Evolutionary conservation across 2,113 vertebrate genomes (phyloP).

Genomic region (Gorilla gorilla): DNA sequence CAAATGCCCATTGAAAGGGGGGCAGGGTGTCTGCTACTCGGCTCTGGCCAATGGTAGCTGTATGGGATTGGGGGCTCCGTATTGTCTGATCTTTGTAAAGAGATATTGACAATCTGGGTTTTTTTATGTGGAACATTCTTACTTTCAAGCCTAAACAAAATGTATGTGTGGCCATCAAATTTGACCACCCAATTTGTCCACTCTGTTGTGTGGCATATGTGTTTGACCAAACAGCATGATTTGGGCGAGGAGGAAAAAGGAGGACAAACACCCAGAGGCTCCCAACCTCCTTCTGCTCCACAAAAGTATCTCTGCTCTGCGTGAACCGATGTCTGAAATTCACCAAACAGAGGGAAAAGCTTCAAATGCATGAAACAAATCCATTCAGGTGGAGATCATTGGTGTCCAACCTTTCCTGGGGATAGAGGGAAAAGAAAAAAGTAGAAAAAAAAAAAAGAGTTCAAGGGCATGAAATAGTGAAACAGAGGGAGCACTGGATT

Average conservation of each 20-base stretch:
- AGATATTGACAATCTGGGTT: not conserved
- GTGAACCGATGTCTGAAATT: not conserved
- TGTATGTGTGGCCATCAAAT: not conserved
- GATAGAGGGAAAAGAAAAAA: not conserved
- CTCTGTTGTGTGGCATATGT: not conserved
- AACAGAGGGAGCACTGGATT: fast-evolving
- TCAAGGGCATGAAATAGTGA: not conserved
- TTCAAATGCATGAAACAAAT: not conserved
- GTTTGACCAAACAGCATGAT: not conserved
- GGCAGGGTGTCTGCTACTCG: not conserved
- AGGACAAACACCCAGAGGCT: not conserved
- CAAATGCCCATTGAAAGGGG: not conserved
- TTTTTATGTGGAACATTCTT: not conserved
- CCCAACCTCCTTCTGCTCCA: not conserved
- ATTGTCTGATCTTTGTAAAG: not conserved
- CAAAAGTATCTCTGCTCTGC: not conserved
- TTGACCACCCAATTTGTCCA: not conserved
- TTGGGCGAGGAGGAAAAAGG: not conserved
- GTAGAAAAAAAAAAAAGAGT: not conserved
- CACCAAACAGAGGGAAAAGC: not conserved
- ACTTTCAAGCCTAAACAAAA: not conserved
- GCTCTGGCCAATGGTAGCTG: not conserved
- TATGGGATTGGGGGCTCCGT: not conserved
- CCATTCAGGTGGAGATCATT: not conserved
- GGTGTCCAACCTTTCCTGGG: not conserved